Evolutionary conservation across 2,113 vertebrate species (phyloP), one percentile per base, ranked within the genome.

Genomic region (Sylvietta virens): DNA sequence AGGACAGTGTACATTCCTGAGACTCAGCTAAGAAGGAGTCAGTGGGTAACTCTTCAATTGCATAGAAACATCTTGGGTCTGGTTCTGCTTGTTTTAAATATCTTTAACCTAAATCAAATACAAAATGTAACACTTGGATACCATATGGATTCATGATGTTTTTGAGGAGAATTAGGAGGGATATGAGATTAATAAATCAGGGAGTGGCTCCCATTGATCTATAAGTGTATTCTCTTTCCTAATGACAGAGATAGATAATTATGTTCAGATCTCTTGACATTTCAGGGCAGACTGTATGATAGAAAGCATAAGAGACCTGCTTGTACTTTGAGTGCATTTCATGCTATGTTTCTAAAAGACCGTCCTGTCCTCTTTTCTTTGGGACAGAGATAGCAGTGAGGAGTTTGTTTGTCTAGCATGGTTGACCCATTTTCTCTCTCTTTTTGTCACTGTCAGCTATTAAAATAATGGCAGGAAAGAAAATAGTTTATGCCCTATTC

Each of bases 81-180:
- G 71, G 51, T 80, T 95, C 62, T 88, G 26, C 80, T 92, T 90
- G 45, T 65, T 89, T 95, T 65, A 69, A 77, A 45, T 73, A 24
- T 24, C 27, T 73, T 81, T 80, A 82, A 84, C 31, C 24, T 79
- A 81, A 91, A 86, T 83, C 62, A 83, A 90, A 53, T n/a, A 56
- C 21, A 80, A 92, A 88, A 73, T 70, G 19, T 90, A 93, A 31
- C 79, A 81, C 76, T 95, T 93, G 82, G 86, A 70, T 19, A 56
- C 80, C 91, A 84, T 94, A 91, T 84, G 91, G 83, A n/a, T 91
- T 95, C 77, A 22, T 71, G 44, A 88, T 64, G 37, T 74, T 94
- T 86, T 42, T 86, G 50, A 77, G 83, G 47, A 73, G 42, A 78
- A 81, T 84, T 94, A 66, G 4, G 4, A 78, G 26, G 64, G 44